phyloP scores from a whole-genome alignment of 2,113 vertebrate genomes.

The Centropus bengalensis region DNA sequence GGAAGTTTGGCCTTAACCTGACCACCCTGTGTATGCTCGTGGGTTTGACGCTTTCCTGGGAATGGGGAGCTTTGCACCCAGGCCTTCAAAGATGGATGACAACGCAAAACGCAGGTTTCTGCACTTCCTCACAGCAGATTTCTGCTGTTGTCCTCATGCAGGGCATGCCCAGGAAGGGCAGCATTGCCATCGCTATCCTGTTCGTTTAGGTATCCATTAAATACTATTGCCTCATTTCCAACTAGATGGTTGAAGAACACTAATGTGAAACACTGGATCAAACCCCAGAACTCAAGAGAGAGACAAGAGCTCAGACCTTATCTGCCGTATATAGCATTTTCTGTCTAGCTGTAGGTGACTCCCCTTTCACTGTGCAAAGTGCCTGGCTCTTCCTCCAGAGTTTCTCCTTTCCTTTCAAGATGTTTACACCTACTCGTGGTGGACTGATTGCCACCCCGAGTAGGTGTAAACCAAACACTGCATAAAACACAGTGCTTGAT shows the following conservation, averaged over 20 bases:
- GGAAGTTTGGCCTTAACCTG: neutral
- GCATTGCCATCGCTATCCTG: neutral
- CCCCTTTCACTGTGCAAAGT: neutral
- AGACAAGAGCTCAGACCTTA: neutral
- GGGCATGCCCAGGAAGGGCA: neutral
- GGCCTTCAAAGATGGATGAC: neutral
- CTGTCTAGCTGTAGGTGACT: neutral
- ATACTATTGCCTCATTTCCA: neutral
- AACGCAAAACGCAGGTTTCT: neutral
- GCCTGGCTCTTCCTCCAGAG: neutral
- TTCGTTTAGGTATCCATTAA: neutral
- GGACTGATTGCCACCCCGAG: neutral
- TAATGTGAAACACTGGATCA: neutral
- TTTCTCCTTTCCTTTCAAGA: neutral
- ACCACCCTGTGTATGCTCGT: neutral
- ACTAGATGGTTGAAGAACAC: neutral
- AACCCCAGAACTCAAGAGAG: neutral
- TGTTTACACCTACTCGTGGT: neutral
- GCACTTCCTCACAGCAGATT: neutral
- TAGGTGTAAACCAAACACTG: no score
- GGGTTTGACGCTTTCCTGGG: rapidly evolving
- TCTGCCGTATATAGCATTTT: rapidly evolving
- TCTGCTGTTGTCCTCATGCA: neutral
- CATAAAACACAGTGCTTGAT: neutral
- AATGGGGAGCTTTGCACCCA: neutral